These are phyloP conservation scores for Anthopleura sola DNA, from an alignment of 64 coral and sea anemone genomes.

Conservation along the genomic window DNA sequence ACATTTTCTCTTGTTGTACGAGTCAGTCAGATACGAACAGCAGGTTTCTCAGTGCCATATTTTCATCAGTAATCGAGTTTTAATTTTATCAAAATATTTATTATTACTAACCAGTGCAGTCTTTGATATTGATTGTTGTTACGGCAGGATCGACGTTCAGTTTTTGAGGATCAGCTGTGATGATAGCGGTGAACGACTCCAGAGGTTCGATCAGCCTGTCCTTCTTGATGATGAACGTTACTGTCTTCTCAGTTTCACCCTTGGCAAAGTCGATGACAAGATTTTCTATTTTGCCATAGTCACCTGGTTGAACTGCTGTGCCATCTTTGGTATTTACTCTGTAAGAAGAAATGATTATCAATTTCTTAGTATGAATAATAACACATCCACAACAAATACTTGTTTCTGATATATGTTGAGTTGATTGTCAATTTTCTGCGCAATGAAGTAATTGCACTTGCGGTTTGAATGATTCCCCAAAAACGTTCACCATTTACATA, in stretches of 20 bases:
- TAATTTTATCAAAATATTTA: no score
- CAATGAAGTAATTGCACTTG: no score
- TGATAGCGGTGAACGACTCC: background rate
- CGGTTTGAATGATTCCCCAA: no score
- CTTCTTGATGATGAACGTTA: background rate
- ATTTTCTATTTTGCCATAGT: background rate
- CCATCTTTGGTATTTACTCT: slow-evolving; percentile 16
- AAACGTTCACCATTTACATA: no score
- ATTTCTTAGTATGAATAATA: no score
- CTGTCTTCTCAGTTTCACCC: background rate
- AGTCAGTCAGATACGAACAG: no score
- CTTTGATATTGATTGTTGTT: background rate
- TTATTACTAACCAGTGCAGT: background rate
- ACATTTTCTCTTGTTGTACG: no score
- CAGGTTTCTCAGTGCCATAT: no score
- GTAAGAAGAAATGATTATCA: background rate
- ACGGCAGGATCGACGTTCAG: background rate
- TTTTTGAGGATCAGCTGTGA: background rate
- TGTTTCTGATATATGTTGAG: no score
- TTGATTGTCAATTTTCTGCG: no score
- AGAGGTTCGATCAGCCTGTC: background rate
- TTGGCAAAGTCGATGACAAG: background rate
- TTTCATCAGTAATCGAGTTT: no score
- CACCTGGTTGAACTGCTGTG: background rate
- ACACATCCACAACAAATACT: no score